A percentile compares a stretch with the other conserved stretches of the same genome.
phyloP scores from a whole-genome alignment of 1,140 invertebrate genomes.

The Drosophila melanica region DNA sequence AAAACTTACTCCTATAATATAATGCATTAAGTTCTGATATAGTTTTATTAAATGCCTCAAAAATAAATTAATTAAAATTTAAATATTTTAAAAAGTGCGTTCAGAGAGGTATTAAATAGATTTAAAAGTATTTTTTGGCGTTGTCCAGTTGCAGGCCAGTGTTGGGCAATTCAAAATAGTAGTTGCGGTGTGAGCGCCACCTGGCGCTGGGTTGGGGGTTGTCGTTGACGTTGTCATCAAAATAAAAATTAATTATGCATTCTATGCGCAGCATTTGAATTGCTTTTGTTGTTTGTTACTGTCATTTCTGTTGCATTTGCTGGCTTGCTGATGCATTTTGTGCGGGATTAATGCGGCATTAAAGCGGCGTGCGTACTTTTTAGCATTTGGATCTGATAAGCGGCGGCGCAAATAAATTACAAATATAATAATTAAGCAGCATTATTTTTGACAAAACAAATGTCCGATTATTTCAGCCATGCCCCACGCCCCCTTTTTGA shows the following conservation, averaged over 20 bases:
- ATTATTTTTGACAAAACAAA: slow-evolving; percentile 82
- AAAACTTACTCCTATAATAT: too few species aligned
- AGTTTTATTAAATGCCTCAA: too few species aligned
- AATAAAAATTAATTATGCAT: slow-evolving; percentile 84
- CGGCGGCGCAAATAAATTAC: slow-evolving; percentile 75
- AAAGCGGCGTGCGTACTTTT: slow-evolving; percentile 65
- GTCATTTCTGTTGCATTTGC: slow-evolving; percentile 64
- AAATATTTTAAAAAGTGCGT: too few species aligned
- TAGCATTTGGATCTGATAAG: slow-evolving; percentile 75
- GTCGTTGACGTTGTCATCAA: slow-evolving; percentile 83
- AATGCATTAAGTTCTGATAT: too few species aligned
- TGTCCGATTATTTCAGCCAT: slow-evolving; percentile 39
- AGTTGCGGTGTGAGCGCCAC: slow-evolving; percentile 16
- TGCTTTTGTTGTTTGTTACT: slow-evolving; percentile 79
- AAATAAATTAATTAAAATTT: too few species aligned
- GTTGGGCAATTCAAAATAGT: slow-evolving; percentile 37
- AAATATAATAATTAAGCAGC: slow-evolving; percentile 82
- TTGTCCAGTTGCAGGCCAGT: slow-evolving; percentile 9
- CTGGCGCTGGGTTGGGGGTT: slow-evolving; percentile 7
- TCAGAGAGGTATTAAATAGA: too few species aligned
- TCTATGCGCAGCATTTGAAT: slow-evolving; percentile 82
- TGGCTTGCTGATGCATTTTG: slow-evolving; percentile 38
- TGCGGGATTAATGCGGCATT: slow-evolving; percentile 76
- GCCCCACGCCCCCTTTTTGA: not conserved
- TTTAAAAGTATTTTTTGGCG: too few species aligned